A percentile compares a stretch with the other conserved stretches of the same genome.
These are phyloP conservation scores for Aromia moschata DNA, from an alignment of 2,888 invertebrate species.

Conservation along the genomic window DNA sequence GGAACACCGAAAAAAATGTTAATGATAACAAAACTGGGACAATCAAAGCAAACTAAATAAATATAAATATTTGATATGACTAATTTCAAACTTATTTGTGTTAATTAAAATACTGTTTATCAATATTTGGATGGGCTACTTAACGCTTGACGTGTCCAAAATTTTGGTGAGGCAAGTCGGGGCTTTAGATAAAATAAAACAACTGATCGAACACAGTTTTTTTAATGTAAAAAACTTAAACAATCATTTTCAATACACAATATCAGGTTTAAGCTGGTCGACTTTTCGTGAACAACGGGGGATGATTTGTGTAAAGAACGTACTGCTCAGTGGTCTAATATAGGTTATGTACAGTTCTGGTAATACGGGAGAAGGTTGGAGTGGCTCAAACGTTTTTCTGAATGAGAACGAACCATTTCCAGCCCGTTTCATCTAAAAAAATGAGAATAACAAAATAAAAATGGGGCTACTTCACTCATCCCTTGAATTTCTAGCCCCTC, in stretches of 20 bases:
- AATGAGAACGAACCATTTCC: conserved; percentile 44
- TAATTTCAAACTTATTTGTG: too few species aligned
- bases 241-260: conserved; percentile 24
- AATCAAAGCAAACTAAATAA: too few species aligned
- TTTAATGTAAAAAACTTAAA: conserved; percentile 37
- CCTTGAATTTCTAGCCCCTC: neutral
- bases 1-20: too few species aligned
- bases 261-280: conserved; percentile 20
- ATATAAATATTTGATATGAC: too few species aligned
- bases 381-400: conserved; percentile 43
- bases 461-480: conserved; percentile 12
- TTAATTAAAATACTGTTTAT: conserved; percentile 34
- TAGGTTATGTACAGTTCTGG: conserved; percentile 18
- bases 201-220: conserved; percentile 34
- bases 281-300: neutral
- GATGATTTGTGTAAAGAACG: conserved; percentile 12
- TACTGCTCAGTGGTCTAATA: conserved; percentile 22
- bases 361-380: conserved; percentile 23
- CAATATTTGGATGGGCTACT: too few species aligned
- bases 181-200: conserved; percentile 32
- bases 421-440: conserved; percentile 44
- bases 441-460: conserved; percentile 36
- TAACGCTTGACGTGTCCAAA: too few species aligned
- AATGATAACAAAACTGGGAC: too few species aligned
- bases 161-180: neutral